Evolutionary conservation across 2,797 vertebrate species (phyloP), one percentile per base, ranked within the genome.

Genomic region (Perodicticus potto): DNA sequence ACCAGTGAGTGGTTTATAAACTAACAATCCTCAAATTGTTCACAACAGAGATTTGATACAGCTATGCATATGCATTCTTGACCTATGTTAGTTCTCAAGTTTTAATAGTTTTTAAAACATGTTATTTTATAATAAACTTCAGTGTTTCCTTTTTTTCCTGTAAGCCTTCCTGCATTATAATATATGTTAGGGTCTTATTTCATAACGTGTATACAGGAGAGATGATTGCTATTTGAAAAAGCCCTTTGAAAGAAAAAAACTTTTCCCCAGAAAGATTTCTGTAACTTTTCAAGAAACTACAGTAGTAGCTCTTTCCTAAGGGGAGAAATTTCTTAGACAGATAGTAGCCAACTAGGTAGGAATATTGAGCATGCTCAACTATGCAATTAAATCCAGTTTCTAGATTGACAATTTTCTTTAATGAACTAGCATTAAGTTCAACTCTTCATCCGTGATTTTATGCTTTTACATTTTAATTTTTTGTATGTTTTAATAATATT

Each of bases 81-180:
- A 97, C 89, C 87, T 87, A n/a, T 82, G 59, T 94, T 93, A 87
- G 77, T 94, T 96, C 93, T 95, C 85, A 94, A 57, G 67, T 96
- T 97, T 96, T 97, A 97, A 95, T 93, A 70, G 82, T 90, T 97
- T 96, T 92, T 77, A 94, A 95, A 95, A 93, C 84, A 97, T 85
- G 82, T 96, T 97, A 95, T 97, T 95, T 96, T 94, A 95, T 94
- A 96, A 97, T 94, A 97, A 97, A 96, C 61, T 70, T 91, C 43
- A 70, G 70, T 84, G 81, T 96, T 97, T 94, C 91, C 76, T 74
- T 82, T 91, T 91, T 94, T 93, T 67, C 65, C 89, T 59, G 37
- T 86, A 95, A 97, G 92, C 82, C 83, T 97, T 96, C 88, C 87
- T 92, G 76, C 74, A 67, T 97, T 96, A 94, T 89, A 94, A 93